Evolutionary conservation across 2,888 invertebrate species (phyloP).

Genomic region (Cylloceria caligata): DNA sequence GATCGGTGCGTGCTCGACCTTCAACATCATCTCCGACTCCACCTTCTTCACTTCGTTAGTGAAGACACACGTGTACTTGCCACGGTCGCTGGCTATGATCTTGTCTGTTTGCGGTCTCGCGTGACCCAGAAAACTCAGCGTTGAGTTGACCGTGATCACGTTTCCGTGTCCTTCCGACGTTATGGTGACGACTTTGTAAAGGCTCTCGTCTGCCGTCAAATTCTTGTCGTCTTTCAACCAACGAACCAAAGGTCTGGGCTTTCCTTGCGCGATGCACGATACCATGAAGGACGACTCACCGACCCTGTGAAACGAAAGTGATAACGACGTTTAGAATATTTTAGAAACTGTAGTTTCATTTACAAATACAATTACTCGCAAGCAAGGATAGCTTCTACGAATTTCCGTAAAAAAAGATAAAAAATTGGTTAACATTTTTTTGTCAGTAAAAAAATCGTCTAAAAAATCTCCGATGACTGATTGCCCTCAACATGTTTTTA

Average conservation of each 20-base stretch:
- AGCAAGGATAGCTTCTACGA: too few species aligned
- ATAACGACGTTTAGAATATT: background rate
- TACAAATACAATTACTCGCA: background rate
- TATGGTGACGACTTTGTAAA: constrained; percentile 93
- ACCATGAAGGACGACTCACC: constrained; percentile 92
- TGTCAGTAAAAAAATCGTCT: too few species aligned
- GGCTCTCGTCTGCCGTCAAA: constrained; percentile 90
- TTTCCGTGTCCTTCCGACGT: constrained; percentile 91
- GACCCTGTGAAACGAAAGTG: constrained; percentile 85
- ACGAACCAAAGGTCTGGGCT: constrained; percentile 92
- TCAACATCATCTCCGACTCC: constrained; percentile 95
- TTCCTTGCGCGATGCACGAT: constrained; percentile 94
- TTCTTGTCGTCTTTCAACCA: constrained; percentile 95
- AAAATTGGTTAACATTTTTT: too few species aligned
- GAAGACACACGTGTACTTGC: constrained; percentile 94
- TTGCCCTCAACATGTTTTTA: too few species aligned
- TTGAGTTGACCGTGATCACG: constrained; percentile 93
- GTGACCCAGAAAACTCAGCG: constrained; percentile 92
- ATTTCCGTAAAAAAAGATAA: too few species aligned
- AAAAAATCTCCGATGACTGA: too few species aligned
- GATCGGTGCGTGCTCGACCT: constrained; percentile 96
- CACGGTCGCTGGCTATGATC: constrained; percentile 93
- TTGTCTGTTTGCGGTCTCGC: constrained; percentile 91
- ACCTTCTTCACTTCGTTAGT: constrained; percentile 95
- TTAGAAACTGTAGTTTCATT: background rate